Conservation (phyloP, 2,113 vertebrate genomes). For the Oenanthe oenanthe region DNA sequence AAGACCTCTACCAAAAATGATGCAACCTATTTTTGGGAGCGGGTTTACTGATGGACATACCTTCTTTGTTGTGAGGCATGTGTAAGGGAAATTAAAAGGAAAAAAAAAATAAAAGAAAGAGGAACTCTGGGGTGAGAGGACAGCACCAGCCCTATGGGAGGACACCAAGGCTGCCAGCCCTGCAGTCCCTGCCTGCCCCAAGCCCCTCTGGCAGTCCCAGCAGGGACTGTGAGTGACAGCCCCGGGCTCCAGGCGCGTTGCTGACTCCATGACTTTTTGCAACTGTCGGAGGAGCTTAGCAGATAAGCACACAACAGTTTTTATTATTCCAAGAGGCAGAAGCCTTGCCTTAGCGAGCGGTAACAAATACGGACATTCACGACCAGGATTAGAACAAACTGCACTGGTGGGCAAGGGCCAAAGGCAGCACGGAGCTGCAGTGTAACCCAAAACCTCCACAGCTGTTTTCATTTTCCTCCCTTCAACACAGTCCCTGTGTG, state of each 20-base stretch:
- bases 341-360: constrained; percentile 59
- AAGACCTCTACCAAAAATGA: neutral
- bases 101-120: neutral
- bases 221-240: constrained; percentile 4
- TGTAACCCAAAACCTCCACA: constrained; percentile 84
- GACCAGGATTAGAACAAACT: constrained; percentile 75
- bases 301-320: constrained; percentile 62
- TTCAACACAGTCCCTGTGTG: constrained; percentile 79
- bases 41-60: neutral
- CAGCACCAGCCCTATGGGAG: neutral
- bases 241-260: neutral
- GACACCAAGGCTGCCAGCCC: neutral
- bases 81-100: neutral
- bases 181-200: neutral
- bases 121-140: neutral
- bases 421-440: constrained; percentile 72
- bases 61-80: neutral
- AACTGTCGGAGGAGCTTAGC: constrained; percentile 63
- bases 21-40: neutral
- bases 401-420: constrained; percentile 78
- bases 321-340: constrained; percentile 70
- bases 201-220: neutral
- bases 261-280: constrained; percentile 58
- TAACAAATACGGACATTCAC: constrained; percentile 77
- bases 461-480: constrained; percentile 85